A percentile compares a stretch with the other conserved stretches of the same genome.
phyloP scores from a whole-genome alignment of 2,888 invertebrate species.

The Onthophagus sagittarius region DNA sequence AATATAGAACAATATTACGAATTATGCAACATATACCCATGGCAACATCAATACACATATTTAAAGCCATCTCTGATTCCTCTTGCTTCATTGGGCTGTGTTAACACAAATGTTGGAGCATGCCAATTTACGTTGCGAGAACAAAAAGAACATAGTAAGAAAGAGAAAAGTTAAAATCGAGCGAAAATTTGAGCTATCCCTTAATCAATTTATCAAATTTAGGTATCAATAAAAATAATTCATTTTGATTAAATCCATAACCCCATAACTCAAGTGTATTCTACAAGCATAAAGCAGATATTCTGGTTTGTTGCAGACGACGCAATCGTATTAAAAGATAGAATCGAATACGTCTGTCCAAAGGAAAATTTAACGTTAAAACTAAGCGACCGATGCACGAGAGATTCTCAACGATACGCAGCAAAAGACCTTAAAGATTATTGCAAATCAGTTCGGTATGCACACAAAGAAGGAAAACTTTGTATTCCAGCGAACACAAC shows the following conservation, averaged over 20 bases:
- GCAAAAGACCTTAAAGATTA: not conserved
- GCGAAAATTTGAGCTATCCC: not conserved
- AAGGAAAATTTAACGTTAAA: not conserved
- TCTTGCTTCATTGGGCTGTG: not conserved
- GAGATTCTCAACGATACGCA: not conserved
- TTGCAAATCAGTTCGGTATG: not conserved
- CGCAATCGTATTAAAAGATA: slow-evolving; percentile 1
- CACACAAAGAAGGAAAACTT: not conserved
- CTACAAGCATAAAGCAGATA: not conserved
- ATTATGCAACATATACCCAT: not conserved
- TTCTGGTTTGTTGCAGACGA: slow-evolving; percentile 6
- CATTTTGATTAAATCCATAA: not conserved
- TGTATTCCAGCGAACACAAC: not conserved
- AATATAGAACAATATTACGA: not conserved
- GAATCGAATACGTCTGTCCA: slow-evolving; percentile 4
- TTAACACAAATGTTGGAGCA: not conserved
- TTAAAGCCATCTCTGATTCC: not conserved
- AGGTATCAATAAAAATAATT: not conserved
- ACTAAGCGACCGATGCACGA: not conserved
- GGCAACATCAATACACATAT: not conserved
- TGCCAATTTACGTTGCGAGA: not conserved
- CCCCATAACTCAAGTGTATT: not conserved
- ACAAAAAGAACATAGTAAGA: not conserved
- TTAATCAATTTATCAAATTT: not conserved
- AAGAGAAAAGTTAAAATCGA: not conserved